phyloP scores from a whole-genome alignment of 2,797 vertebrate species.

The Gouania willdenowi region DNA sequence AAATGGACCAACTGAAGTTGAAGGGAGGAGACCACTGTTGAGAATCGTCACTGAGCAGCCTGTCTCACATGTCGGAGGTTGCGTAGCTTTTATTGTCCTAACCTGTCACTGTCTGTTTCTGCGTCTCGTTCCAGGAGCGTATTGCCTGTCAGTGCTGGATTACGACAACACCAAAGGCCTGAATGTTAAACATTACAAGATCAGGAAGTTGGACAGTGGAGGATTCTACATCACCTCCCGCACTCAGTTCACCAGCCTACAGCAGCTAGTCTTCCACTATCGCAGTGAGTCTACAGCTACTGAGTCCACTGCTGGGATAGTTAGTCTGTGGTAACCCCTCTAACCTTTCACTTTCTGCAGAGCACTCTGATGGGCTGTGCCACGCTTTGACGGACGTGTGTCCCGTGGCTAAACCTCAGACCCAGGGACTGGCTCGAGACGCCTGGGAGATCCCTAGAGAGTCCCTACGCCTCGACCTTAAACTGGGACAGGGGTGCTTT shows the following conservation, averaged over 20 bases:
- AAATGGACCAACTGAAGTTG: conserved; percentile 7
- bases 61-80: conserved; percentile 14
- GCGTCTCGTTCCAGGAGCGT: conserved; percentile 79
- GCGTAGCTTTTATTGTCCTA: conserved; percentile 21
- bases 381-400: conserved; percentile 90
- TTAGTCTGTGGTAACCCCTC: not conserved
- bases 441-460: conserved; percentile 97
- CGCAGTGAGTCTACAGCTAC: conserved; percentile 93
- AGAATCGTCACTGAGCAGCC: conserved; percentile 44
- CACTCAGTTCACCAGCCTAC: conserved; percentile 93
- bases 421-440: conserved; percentile 91
- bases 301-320: not conserved
- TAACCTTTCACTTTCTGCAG: conserved; percentile 56
- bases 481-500: conserved; percentile 96
- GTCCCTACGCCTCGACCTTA: conserved; percentile 89
- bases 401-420: conserved; percentile 92
- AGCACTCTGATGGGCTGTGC: conserved; percentile 91
- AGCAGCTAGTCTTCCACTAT: conserved; percentile 95
- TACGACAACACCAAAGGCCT: conserved; percentile 93
- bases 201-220: conserved; percentile 92
- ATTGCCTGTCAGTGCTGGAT: conserved; percentile 93
- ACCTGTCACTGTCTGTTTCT: conserved; percentile 33
- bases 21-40: conserved; percentile 34
- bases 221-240: conserved; percentile 98
- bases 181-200: conserved; percentile 98